phyloP scores from a whole-genome alignment of 2,888 invertebrate genomes.

The Agelastica alni region DNA sequence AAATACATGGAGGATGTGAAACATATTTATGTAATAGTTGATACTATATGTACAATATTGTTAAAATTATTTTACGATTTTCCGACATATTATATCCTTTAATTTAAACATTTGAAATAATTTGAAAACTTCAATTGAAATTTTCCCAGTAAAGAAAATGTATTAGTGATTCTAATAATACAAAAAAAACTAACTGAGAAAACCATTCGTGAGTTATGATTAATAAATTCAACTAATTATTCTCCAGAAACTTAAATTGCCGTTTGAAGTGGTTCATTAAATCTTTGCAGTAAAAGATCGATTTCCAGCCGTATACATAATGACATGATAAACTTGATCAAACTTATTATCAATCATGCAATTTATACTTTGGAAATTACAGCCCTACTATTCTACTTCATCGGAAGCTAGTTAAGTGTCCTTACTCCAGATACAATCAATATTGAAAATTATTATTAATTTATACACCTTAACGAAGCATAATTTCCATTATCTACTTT shows the following conservation, averaged over 20 bases:
- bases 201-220: slow-evolving; percentile 1
- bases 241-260: background rate
- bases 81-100: too few relatives aligned
- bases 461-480: slow-evolving; percentile 11
- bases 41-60: too few relatives aligned
- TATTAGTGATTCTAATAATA: too few relatives aligned
- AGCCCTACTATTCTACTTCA: slow-evolving; percentile 1
- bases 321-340: slow-evolving; percentile 14
- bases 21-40: too few relatives aligned
- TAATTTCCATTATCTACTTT: slow-evolving; percentile 15
- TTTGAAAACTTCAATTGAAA: too few relatives aligned
- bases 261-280: slow-evolving; percentile 14
- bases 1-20: too few relatives aligned
- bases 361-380: slow-evolving; percentile 12
- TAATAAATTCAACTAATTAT: background rate
- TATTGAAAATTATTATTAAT: slow-evolving; percentile 28
- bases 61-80: too few relatives aligned
- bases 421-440: slow-evolving; percentile 19
- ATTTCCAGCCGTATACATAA: slow-evolving; percentile 11
- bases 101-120: too few relatives aligned
- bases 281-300: slow-evolving; percentile 17
- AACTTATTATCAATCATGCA: slow-evolving; percentile 21
- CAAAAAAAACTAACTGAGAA: too few relatives aligned
- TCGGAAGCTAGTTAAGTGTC: slow-evolving; percentile 14
- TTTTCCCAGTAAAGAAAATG: too few relatives aligned